Evolutionary conservation across 2,888 invertebrate genomes (phyloP), one percentile per base, ranked within the genome.

Genomic region (Belgica antarctica): DNA sequence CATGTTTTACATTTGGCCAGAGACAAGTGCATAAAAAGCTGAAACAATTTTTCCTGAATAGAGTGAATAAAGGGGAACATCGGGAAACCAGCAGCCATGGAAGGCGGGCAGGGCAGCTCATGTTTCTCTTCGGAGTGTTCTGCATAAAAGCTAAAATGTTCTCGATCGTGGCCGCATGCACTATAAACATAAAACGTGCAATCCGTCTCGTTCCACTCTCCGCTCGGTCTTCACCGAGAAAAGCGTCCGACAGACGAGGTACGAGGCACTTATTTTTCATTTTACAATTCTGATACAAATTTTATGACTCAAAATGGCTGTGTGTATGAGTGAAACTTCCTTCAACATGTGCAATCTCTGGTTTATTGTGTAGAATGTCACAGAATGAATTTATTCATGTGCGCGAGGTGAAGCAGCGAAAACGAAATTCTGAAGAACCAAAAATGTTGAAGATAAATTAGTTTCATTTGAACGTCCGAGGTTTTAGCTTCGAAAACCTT

Each of bases 281-380:
- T 31, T 41, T 25, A 17, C 52, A 52, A 52, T 52, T 17, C 22
- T 52, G 52, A 52, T 59, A 27, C 1, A 7, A 59, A 59, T 59
- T 59, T 59, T 59, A 27, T 59, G 22, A 27, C 47, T 28, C n/a
- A 15, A 17, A 19, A 63, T 36, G 34, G 15, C 15, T 17, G 15
- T 62, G 62, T 62, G 34, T 62, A 31, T 17, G 28, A 25, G 46
- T 41, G 36, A 68, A 46, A 57, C 68, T 68, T 68, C 68, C 68
- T 65, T 46, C 25, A 65, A 65, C 47, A 65, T 68, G 68, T 68
- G 68, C 52, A 68, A 19, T 68, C 46, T 66, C 65, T 27, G 68
- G 68, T 68, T 28, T 19, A 19, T 31, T 17, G 34, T 62, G n/a
- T 19, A 34, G n/a, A 34, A 25, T 12, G 34, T 34, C 24, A 25